Base-by-base conservation (phyloP, 2,113 vertebrate species). In the Chlorocebus sabaeus region DNA sequence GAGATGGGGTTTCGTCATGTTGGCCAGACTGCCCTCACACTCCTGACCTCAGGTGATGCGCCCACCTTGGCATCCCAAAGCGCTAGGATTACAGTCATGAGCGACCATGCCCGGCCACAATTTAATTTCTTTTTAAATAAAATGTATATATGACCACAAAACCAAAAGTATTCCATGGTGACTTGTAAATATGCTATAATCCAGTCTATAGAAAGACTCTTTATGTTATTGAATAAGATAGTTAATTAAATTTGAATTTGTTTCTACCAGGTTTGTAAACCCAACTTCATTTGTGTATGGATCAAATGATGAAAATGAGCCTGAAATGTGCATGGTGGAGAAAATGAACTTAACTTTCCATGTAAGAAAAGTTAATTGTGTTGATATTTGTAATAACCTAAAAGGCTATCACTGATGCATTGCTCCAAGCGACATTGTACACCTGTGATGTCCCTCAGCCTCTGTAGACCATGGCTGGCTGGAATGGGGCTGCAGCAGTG, bases 281-380 rank as follows among this genome's bases (percentile, higher is more conserved):
- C 99, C 99, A 22, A 97, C 98, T 50, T 99, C 99, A 0, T 99
- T 99, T 98, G 90, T 99, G 48, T 99, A 99, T 97, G 99, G 99
- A 95, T 97, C 99, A 57, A 97, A 98, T 92, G 99, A 99, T 13
- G 93, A 93, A 25, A 97, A 98, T 93, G 91, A 97, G 73, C 27
- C 93, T 12, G 96, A 98, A 89, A 96, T 25, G 0, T 99, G 99
- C 96, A 99, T 99, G 98, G 90, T 97, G 22, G 99, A 99, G 97
- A 99, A 88, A 85, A 98, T 99, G 95, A 99, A 99, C 98, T 99
- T 99, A 98, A 99, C 99, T 13, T 99, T 99, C 98, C 99, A 99
- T 75, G 99, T 99, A 99, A 98, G 98, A 89, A 72, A 93, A 88
- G 76, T 72, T 96, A 32, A 3, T 61, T 52, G 64, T 93, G 40